phyloP scores from a whole-genome alignment of 2,797 vertebrate species.

The Taeniopygia guttata region DNA sequence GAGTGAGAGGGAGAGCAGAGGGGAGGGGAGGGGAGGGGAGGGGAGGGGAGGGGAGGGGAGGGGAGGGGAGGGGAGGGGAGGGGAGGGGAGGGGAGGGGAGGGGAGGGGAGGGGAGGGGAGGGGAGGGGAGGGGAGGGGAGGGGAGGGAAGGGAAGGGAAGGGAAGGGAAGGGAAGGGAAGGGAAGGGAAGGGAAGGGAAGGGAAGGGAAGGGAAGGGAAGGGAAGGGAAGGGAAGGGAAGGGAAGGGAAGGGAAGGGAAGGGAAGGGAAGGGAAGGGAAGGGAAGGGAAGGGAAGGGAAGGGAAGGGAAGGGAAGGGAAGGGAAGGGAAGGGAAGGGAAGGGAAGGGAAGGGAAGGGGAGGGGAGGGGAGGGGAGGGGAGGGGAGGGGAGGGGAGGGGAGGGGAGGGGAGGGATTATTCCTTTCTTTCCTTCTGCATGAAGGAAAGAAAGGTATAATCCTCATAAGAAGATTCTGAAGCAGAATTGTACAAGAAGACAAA shows the following conservation, averaged over 20 bases:
- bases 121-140: too few species aligned
- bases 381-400: neutral
- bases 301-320: neutral
- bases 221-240: neutral
- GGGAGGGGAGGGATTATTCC: too few species aligned
- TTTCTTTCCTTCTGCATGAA: neutral
- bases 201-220: too few species aligned
- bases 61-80: too few species aligned
- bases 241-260: fast-evolving
- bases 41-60: too few species aligned
- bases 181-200: too few species aligned
- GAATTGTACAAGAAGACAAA: neutral
- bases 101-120: too few species aligned
- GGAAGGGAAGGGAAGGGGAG: neutral
- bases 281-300: neutral
- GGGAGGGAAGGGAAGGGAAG: too few species aligned
- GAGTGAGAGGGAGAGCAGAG: neutral
- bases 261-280: neutral
- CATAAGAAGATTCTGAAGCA: neutral
- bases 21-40: too few species aligned
- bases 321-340: neutral
- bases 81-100: too few species aligned
- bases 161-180: too few species aligned
- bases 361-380: neutral
- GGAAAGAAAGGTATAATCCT: neutral